These are phyloP conservation scores for Grapholita molesta DNA, from an alignment of 1,140 invertebrate species.

Conservation along the genomic window DNA sequence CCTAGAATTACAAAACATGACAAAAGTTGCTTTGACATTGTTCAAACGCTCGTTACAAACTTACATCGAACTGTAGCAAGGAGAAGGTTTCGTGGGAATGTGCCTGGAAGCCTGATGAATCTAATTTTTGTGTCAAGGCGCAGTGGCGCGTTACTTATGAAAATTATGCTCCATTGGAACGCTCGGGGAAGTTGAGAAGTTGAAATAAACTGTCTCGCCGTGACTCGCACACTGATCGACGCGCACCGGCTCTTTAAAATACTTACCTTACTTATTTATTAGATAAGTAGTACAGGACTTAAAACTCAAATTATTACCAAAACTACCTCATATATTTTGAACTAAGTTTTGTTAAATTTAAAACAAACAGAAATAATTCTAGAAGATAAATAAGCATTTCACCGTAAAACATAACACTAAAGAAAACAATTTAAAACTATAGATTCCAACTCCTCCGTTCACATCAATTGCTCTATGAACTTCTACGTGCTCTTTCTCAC, in stretches of 20 bases:
- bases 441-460: not conserved
- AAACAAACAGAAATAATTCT: no score
- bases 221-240: slow-evolving; percentile 60
- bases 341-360: no score
- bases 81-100: slow-evolving; percentile 55
- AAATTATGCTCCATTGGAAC: slow-evolving; percentile 71
- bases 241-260: slow-evolving; percentile 17
- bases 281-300: no score
- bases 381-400: no score
- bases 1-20: slow-evolving; percentile 43
- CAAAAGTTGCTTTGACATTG: slow-evolving; percentile 53
- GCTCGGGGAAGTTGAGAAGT: slow-evolving; percentile 63
- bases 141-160: slow-evolving; percentile 61
- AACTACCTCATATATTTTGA: no score
- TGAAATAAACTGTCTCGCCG: slow-evolving; percentile 67
- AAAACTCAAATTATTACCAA: no score
- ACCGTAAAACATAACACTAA: no score
- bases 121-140: slow-evolving; percentile 64
- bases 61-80: slow-evolving; percentile 55
- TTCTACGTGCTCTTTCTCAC: slow-evolving; percentile 35
- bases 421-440: not conserved
- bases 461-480: slow-evolving; percentile 26
- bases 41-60: slow-evolving; percentile 56
- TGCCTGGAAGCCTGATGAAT: slow-evolving; percentile 59
- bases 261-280: not conserved